A percentile compares a stretch with the other conserved stretches of the same genome.
These are phyloP conservation scores for Podarcis raffonei DNA, from an alignment of 2,113 vertebrate species.

Conservation along the genomic window DNA sequence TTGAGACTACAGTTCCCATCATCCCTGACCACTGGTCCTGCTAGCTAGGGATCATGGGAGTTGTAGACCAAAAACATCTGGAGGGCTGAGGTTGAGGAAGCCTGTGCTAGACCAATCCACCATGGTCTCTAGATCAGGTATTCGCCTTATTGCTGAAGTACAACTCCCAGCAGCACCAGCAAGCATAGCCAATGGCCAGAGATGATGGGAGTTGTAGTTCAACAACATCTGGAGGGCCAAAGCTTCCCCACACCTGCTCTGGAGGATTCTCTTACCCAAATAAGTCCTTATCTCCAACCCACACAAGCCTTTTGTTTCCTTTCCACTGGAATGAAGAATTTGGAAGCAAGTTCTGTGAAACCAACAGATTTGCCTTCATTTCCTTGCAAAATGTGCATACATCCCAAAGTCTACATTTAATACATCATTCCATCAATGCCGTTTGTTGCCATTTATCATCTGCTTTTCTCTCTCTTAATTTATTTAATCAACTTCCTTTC, in stretches of 20 bases:
- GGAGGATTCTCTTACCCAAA: neutral
- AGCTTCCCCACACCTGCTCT: no score
- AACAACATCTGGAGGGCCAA: no score
- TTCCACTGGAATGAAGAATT: neutral
- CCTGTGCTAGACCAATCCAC: neutral
- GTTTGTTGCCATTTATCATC: slow-evolving; percentile 41
- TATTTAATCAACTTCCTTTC: slow-evolving; percentile 56
- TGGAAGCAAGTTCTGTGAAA: neutral
- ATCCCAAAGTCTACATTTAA: slow-evolving; percentile 23
- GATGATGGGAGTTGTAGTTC: no score
- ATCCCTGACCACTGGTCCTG: no score
- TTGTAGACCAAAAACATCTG: no score
- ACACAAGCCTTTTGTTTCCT: neutral
- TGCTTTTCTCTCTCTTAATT: slow-evolving; percentile 45
- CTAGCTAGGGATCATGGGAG: no score
- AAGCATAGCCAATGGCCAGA: no score
- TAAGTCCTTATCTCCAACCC: neutral
- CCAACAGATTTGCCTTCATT: neutral
- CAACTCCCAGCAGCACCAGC: no score
- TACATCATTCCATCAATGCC: slow-evolving; percentile 36
- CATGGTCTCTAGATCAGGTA: neutral
- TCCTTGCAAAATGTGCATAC: slow-evolving; percentile 40
- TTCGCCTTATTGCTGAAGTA: no score
- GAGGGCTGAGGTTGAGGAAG: no score
- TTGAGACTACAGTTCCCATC: no score